Base-by-base conservation (phyloP, 2,888 invertebrate species). In the Odontocerum albicorne region DNA sequence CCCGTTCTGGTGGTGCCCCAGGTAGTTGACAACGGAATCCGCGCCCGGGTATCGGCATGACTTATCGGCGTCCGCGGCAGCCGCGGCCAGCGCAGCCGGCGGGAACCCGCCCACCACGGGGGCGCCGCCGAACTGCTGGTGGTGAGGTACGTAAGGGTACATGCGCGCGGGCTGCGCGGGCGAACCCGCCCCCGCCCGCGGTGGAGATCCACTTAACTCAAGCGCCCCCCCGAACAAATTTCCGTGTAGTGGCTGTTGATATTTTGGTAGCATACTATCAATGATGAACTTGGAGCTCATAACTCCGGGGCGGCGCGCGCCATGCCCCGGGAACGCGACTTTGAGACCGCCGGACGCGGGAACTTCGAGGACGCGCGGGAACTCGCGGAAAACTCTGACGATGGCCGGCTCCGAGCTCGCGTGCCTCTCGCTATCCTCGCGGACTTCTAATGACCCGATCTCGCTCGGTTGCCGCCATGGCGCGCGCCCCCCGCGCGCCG, bases 261-360 rank as follows among this genome's bases (percentile, higher is more conserved):
- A 94, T 85, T 94, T 94, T 70, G 93, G 93, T 82, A 94, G 90
- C 92, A 94, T 93, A 84, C 92, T 92, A 90, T 94, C 93, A 83
- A 94, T 90, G 85, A 92, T 91, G 85, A 93, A 94, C 87, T 93
- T 94, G 85, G 92, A 92, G 86, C 88, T 91, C 93, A 94, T 94
- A 85, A 87, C 88, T 82, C 82, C 75, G 63, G 57, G 36, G 57
- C 57, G 49, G 55, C 57, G 61, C 55, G 57, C 57, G 74, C 72
- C 73, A 73, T 75, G 75, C 74, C 75, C 75, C 74, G 75, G 39
- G 46, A 36, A 47, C 75, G 74, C 76, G 76, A 75, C 74, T 73
- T 74, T 74, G 74, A 75, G 72, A 73, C 75, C 72, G 75, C 75
- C 75, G 75, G 74, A 74, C 73, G 75, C 74, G 77, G 75, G 72